phyloP scores from a whole-genome alignment of 2,797 vertebrate species.

The Danio tinwini region DNA sequence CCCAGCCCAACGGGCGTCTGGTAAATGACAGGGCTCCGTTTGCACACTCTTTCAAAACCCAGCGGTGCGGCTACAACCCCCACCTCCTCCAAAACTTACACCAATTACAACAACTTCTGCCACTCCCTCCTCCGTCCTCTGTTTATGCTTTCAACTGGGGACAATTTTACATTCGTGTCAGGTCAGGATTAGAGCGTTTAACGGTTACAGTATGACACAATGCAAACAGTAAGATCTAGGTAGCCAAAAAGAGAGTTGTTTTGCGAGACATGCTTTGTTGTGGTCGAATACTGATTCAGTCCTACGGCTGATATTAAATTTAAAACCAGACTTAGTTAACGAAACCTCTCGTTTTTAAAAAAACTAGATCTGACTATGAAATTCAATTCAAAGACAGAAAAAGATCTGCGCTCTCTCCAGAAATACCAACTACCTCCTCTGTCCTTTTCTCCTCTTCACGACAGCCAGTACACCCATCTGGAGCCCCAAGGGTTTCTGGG shows the following conservation, averaged over 20 bases:
- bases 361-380: not conserved
- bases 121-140: constrained; percentile 44
- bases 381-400: constrained; percentile 7
- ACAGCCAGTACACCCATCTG: constrained; percentile 41
- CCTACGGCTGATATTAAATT: constrained; percentile 18
- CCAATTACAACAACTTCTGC: constrained; percentile 49
- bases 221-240: constrained; percentile 9
- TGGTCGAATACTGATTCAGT: constrained; percentile 3
- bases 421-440: constrained; percentile 36
- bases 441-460: constrained; percentile 28
- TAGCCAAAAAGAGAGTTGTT: constrained; percentile 5
- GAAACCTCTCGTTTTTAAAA: not conserved
- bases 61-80: constrained; percentile 44
- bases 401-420: constrained; percentile 2
- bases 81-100: constrained; percentile 17
- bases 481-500: constrained; percentile 31
- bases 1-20: constrained; percentile 63
- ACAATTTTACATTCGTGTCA: constrained; percentile 36
- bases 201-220: constrained; percentile 2
- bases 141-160: constrained; percentile 31
- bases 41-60: constrained; percentile 57
- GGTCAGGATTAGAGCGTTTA: constrained; percentile 19
- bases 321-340: constrained; percentile 7
- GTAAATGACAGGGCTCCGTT: constrained; percentile 65
- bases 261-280: not conserved